phyloP scores from a whole-genome alignment of 2,113 vertebrate genomes.

The Heterotilapia buettikoferi region DNA sequence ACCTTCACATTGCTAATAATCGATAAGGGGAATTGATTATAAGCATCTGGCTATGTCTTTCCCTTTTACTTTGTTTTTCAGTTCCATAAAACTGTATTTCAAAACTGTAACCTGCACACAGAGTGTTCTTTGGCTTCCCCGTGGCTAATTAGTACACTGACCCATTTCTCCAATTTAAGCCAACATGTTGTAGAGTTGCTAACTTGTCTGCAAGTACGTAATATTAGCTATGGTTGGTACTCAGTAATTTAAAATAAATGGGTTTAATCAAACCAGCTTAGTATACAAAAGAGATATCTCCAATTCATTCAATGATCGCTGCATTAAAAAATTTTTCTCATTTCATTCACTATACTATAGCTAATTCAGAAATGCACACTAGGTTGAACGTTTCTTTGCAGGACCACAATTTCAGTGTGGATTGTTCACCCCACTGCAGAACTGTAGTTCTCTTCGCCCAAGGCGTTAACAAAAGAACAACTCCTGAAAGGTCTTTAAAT shows the following conservation, averaged over 20 bases:
- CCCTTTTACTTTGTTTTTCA: not conserved
- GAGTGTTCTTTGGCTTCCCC: not conserved
- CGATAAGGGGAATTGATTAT: not conserved
- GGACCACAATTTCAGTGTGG: not conserved
- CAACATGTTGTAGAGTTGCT: not conserved
- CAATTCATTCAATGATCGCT: not conserved
- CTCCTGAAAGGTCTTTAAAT: constrained; percentile 37
- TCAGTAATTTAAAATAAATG: not conserved
- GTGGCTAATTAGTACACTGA: not conserved
- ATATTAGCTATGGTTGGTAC: not conserved
- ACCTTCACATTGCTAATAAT: not conserved
- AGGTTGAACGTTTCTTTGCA: not conserved
- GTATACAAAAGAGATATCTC: not conserved
- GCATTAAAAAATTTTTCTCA: not conserved
- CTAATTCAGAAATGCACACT: not conserved
- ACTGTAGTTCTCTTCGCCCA: constrained; percentile 4
- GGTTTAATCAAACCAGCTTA: not conserved
- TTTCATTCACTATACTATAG: not conserved
- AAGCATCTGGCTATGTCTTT: not conserved
- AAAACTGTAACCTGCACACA: not conserved
- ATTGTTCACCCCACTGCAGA: not conserved
- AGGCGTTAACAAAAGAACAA: constrained; percentile 23
- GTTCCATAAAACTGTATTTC: not conserved
- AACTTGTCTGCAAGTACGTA: not conserved
- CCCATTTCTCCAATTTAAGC: not conserved